phyloP scores from a whole-genome alignment of 2,888 invertebrate genomes.

The Teinopalpus imperialis region DNA sequence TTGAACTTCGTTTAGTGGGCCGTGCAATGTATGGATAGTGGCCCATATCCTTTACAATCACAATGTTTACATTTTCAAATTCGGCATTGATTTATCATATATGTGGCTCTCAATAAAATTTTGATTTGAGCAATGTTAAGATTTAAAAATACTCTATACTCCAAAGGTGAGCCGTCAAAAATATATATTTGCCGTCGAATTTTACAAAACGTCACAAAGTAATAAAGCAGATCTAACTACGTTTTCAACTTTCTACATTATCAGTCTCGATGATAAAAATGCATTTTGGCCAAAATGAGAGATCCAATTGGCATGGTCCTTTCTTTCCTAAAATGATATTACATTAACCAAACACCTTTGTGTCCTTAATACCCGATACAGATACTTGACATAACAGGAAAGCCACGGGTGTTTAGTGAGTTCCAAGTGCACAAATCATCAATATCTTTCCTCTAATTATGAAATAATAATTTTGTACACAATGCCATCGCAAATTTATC shows the following conservation, averaged over 20 bases:
- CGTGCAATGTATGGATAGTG: no score
- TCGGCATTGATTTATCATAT: constrained; percentile 60
- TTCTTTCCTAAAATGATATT: constrained; percentile 41
- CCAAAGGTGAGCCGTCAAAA: constrained; percentile 78
- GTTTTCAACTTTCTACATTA: constrained; percentile 73
- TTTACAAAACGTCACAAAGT: constrained; percentile 70
- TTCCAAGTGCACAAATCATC: constrained; percentile 2
- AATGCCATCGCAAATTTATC: constrained; percentile 10
- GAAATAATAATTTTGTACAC: constrained; percentile 18
- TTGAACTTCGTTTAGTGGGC: no score
- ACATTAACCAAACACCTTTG: constrained; percentile 49
- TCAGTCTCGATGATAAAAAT: constrained; percentile 79
- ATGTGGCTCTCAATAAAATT: constrained; percentile 72
- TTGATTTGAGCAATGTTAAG: constrained; percentile 75
- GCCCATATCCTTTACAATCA: constrained; percentile 64
- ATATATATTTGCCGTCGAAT: constrained; percentile 67
- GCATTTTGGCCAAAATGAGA: constrained; percentile 79
- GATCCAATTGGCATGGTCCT: constrained; percentile 65
- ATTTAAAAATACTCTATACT: constrained; percentile 65
- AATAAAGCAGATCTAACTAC: constrained; percentile 77
- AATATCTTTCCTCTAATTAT: background rate
- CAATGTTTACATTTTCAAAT: constrained; percentile 63
- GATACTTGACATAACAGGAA: constrained; percentile 49
- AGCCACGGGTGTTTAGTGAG: constrained; percentile 16
- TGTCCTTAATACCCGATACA: constrained; percentile 59